These are phyloP conservation scores for Saguinus imperator DNA, from an alignment of 2,113 vertebrate species.

Conservation along the genomic window DNA sequence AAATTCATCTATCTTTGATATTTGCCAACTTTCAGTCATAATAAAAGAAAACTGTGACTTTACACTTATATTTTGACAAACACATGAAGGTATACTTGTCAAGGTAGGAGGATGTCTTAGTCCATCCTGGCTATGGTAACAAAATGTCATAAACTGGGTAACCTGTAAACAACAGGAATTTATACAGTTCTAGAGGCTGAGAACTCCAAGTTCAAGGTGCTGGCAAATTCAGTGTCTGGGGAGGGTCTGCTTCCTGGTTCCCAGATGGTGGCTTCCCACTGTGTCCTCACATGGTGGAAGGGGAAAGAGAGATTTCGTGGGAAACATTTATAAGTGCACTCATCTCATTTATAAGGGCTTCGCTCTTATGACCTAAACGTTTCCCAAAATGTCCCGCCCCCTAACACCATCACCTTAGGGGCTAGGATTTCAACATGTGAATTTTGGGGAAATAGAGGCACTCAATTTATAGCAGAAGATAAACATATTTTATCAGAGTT, in stretches of 20 bases:
- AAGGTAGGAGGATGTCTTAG: neutral
- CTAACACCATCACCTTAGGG: too few species aligned
- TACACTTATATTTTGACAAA: neutral
- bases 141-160: neutral
- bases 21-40: conserved; percentile 42
- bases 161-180: neutral
- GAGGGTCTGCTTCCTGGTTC: neutral
- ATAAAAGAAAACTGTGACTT: neutral
- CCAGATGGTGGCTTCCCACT: neutral
- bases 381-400: neutral
- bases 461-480: neutral
- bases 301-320: neutral
- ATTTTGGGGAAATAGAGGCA: neutral
- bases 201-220: neutral
- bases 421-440: neutral
- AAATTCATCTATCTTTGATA: conserved; percentile 43
- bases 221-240: neutral
- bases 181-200: neutral
- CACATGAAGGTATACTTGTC: neutral
- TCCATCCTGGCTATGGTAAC: neutral
- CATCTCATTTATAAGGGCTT: neutral
- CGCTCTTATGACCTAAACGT: neutral
- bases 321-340: neutral
- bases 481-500: neutral
- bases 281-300: neutral